phyloP scores from a whole-genome alignment of 2,888 invertebrate species.

The Notodonta dromedarius region DNA sequence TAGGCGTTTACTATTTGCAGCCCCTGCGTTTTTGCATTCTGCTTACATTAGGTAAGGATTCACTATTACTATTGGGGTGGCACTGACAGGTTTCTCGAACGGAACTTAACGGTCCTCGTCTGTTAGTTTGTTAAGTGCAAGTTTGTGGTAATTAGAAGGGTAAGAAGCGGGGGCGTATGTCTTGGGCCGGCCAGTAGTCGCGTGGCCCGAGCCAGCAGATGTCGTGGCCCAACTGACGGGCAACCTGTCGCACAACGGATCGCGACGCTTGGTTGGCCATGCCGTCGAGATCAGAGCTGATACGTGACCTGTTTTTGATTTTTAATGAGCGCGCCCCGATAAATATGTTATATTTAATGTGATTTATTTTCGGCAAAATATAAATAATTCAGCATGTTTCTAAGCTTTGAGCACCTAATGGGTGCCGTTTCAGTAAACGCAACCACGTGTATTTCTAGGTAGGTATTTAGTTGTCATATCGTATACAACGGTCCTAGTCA shows the following conservation, averaged over 20 bases:
- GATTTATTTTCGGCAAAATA: slow-evolving; percentile 18
- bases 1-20: slow-evolving; percentile 74
- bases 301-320: slow-evolving; percentile 69
- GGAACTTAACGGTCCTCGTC: slow-evolving; percentile 79
- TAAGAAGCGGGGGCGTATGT: slow-evolving; percentile 76
- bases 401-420: too few relatives aligned
- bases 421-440: too few relatives aligned
- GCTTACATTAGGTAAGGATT: slow-evolving; percentile 55
- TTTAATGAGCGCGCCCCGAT: slow-evolving; percentile 54
- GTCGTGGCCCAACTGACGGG: slow-evolving; percentile 73
- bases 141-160: slow-evolving; percentile 70
- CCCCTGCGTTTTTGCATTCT: slow-evolving; percentile 74
- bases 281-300: slow-evolving; percentile 68
- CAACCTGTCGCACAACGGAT: slow-evolving; percentile 83
- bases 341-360: slow-evolving; percentile 17
- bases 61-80: slow-evolving; percentile 54
- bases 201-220: slow-evolving; percentile 71
- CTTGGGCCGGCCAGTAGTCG: slow-evolving; percentile 56
- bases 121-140: slow-evolving; percentile 62
- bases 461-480: slow-evolving; percentile 33
- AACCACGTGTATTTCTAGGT: not conserved
- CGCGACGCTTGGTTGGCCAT: slow-evolving; percentile 74
- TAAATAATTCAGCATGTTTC: not conserved
- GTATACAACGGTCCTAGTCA: slow-evolving; percentile 47
- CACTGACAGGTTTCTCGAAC: slow-evolving; percentile 76